Evolutionary conservation across 2,113 vertebrate species (phyloP), one percentile per base, ranked within the genome.

Genomic region (Salvelinus fontinalis): DNA sequence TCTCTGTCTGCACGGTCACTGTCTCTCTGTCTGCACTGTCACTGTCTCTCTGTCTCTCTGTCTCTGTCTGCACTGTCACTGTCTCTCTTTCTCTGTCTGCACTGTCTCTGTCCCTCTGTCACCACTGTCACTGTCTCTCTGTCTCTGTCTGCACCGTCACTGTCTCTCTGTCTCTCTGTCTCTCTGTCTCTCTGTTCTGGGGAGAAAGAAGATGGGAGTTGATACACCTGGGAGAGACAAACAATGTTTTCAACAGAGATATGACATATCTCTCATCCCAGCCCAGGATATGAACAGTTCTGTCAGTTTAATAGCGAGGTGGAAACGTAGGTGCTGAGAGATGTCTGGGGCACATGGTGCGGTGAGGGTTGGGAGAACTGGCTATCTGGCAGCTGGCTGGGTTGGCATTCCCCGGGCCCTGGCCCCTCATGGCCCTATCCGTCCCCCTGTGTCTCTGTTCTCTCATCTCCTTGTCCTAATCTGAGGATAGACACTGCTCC

Each of bases 151-250:
- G 7, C 34, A 8, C 34, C 2, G 7, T 39, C 34, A 0, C 34
- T 39, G 29, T 31, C 29, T 31, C 29, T 39, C 7, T 39, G 34
- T 39, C 34, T 24, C 24, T 24, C 24, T 24, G 26, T 26, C 26
- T 26, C 26, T 26, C 26, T 34, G 5, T 6, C 31, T 6, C 31
- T 44, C 39, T 44, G 39, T 34, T 34, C 39, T 83, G 90, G 89
- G 13, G 51, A 54, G 51, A 54, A 18, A 80, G 77, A 78, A 93
- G 90, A 92, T 84, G 90, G 87, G 93, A 90, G 88, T 88, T 86
- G 82, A 87, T 95, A 94, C 95, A 97, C 95, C 96, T 97, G 95
- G 90, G 91, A 92, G 95, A 95, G 93, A 95, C 94, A 96, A 96
- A 95, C 94, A 95, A 86, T 93, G 93, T 95, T 94, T 94, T 94